phyloP scores from a whole-genome alignment of 1,140 invertebrate genomes.

The Cotesia chilonis region DNA sequence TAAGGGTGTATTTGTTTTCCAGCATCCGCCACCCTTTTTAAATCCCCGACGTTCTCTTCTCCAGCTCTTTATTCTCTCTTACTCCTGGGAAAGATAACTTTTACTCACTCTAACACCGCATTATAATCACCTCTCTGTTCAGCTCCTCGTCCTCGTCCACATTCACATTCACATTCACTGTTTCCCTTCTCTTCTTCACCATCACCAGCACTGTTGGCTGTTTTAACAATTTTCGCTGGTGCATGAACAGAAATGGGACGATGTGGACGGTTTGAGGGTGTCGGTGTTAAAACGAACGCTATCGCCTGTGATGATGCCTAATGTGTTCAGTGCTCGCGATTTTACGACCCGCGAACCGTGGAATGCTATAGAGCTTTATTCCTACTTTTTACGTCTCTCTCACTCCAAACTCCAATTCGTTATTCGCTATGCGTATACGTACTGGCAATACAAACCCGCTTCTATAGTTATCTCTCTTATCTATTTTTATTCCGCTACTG shows the following conservation, averaged over 20 bases:
- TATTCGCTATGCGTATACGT: not conserved
- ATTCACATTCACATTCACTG: not conserved
- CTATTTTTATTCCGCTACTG: too few species aligned
- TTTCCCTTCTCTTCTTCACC: too few species aligned
- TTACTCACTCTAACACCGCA: too few species aligned
- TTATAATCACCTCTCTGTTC: too few species aligned
- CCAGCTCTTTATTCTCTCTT: slow-evolving; percentile 24
- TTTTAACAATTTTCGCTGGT: slow-evolving; percentile 36
- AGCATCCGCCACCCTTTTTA: too few species aligned
- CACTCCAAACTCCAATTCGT: slow-evolving; percentile 4
- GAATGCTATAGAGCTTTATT: not conserved
- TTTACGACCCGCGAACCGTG: slow-evolving; percentile 33
- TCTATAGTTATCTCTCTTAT: too few species aligned
- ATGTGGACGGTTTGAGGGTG: not conserved
- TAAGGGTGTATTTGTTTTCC: too few species aligned
- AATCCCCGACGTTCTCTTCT: slow-evolving; percentile 1
- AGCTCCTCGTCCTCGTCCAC: too few species aligned
- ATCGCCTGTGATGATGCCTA: slow-evolving; percentile 38
- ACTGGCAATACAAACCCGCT: not conserved
- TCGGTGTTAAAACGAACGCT: slow-evolving; percentile 32
- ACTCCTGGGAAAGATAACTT: not conserved
- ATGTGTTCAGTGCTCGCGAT: slow-evolving; percentile 39
- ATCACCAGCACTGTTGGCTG: not conserved
- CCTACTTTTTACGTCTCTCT: slow-evolving; percentile 21
- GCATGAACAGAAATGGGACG: not conserved